Evolutionary conservation across 2,888 invertebrate genomes (phyloP).

Genomic region (Cylloceria caligata): DNA sequence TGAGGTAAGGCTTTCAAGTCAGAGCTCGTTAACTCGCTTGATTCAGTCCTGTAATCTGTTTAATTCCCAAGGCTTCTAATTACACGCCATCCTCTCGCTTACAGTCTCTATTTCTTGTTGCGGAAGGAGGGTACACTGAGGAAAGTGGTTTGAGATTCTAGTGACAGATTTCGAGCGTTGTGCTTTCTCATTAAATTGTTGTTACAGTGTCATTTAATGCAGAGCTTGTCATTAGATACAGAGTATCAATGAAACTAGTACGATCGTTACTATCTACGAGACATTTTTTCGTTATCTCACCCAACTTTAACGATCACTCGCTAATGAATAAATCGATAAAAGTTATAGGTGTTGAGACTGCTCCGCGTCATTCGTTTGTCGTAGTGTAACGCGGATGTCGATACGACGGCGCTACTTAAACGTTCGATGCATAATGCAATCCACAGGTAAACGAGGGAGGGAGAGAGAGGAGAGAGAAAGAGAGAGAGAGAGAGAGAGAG

Average conservation of each 20-base stretch:
- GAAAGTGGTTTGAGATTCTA: constrained; percentile 20
- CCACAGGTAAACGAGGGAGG: constrained; percentile 54
- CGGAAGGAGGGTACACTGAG: background rate
- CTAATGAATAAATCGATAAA: constrained; percentile 39
- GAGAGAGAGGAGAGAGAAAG: background rate
- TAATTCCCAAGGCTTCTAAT: constrained; percentile 52
- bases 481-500: background rate
- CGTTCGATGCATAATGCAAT: constrained; percentile 68
- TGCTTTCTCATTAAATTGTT: constrained; percentile 3
- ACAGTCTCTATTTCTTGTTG: constrained; percentile 1
- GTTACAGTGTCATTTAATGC: background rate
- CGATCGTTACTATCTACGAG: background rate
- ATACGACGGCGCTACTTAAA: constrained; percentile 62
- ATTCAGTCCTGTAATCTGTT: constrained; percentile 45
- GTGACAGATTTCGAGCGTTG: constrained; percentile 10
- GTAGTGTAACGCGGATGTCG: constrained; percentile 46
- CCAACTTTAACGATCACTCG: background rate
- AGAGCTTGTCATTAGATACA: background rate
- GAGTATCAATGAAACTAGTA: background rate
- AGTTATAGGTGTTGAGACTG: constrained; percentile 19
- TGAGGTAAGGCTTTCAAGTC: constrained; percentile 11
- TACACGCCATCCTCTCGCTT: constrained; percentile 32
- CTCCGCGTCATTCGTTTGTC: constrained; percentile 22
- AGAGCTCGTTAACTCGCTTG: constrained; percentile 27
- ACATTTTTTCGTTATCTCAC: background rate